Conservation (phyloP, 23 tunicate genomes). For the Styela plicata region DNA sequence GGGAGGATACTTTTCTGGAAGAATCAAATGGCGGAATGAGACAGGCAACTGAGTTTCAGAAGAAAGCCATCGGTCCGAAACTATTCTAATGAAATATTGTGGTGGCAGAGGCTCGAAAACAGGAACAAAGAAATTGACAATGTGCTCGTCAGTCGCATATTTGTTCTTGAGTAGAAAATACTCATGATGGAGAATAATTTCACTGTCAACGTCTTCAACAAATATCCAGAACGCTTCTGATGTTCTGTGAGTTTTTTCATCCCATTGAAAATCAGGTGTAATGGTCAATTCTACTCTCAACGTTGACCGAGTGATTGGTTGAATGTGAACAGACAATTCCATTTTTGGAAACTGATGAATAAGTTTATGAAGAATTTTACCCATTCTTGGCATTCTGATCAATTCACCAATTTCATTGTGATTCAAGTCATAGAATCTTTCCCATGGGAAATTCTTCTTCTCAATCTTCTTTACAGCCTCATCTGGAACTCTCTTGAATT, state of each 20-base stretch:
- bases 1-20: slow-evolving; percentile 97
- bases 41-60: slow-evolving; percentile 97
- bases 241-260: slow-evolving; percentile 79
- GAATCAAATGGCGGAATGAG: slow-evolving; percentile 91
- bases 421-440: slow-evolving; percentile 90
- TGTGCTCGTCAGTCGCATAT: slow-evolving; percentile 94
- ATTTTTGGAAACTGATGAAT: slow-evolving; percentile 98
- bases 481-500: slow-evolving; percentile 94
- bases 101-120: slow-evolving; percentile 99
- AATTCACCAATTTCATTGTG: slow-evolving; percentile 97
- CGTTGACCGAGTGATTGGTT: slow-evolving; percentile 96
- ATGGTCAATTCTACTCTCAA: slow-evolving; percentile 91
- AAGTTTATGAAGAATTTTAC: slow-evolving; percentile 76
- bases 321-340: slow-evolving; percentile 95
- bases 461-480: slow-evolving; percentile 89
- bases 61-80: slow-evolving; percentile 91
- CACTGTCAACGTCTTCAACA: slow-evolving; percentile 98
- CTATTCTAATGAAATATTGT: slow-evolving; percentile 92
- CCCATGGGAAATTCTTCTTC: slow-evolving; percentile 97
- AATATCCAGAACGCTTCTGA: slow-evolving; percentile 93
- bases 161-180: slow-evolving; percentile 85
- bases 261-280: slow-evolving; percentile 99
- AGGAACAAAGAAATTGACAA: slow-evolving; percentile 94
- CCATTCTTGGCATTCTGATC: slow-evolving; percentile 91
- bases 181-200: slow-evolving; percentile 94